phyloP scores from a whole-genome alignment of 2,888 invertebrate genomes.

The Pheosia gnoma region DNA sequence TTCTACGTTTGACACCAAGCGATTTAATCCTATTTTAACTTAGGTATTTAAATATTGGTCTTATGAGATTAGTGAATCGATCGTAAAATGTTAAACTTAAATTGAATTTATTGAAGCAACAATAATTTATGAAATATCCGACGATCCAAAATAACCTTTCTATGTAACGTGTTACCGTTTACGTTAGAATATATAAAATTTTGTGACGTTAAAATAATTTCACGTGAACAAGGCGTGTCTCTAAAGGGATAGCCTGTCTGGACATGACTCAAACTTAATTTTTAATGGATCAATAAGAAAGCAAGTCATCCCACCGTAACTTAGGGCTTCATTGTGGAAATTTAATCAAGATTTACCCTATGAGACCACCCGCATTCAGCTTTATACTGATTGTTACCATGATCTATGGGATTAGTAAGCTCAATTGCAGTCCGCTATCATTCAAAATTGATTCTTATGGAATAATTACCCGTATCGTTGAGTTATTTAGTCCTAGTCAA shows the following conservation, averaged over 20 bases:
- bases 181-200: not conserved
- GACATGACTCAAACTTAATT: constrained; percentile 20
- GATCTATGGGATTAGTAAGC: constrained; percentile 31
- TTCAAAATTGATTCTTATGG: constrained; percentile 40
- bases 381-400: constrained; percentile 46
- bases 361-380: constrained; percentile 68
- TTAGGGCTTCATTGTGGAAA: constrained; percentile 50
- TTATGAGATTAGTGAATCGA: no score
- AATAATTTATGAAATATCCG: no score
- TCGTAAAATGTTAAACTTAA: no score
- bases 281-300: constrained; percentile 23
- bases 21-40: constrained; percentile 19
- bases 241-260: constrained; percentile 14
- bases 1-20: constrained; percentile 20
- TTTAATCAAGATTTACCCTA: constrained; percentile 65
- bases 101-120: no score
- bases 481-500: constrained; percentile 40
- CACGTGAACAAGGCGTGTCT: constrained; percentile 10
- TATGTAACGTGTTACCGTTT: no score
- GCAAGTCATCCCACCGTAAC: constrained; percentile 27
- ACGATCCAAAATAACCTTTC: no score
- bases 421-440: constrained; percentile 32
- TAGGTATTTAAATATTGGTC: not conserved
- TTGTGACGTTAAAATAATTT: not conserved
- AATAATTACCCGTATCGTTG: constrained; percentile 41